Evolutionary conservation across 2,113 vertebrate species (phyloP).

Genomic region (Pithys albifrons): DNA sequence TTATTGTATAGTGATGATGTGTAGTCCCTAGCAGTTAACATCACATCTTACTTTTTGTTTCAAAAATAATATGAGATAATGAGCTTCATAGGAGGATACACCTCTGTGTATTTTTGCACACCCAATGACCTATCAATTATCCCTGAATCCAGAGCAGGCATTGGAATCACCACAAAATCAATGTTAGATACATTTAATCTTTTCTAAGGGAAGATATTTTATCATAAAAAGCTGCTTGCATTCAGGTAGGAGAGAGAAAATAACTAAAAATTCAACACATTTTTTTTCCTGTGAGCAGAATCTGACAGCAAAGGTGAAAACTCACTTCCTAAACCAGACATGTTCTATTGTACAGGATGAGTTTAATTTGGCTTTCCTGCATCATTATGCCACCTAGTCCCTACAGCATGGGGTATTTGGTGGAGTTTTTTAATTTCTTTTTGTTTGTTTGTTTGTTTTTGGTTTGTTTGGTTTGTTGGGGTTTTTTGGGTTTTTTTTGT

Average conservation of each 20-base stretch:
- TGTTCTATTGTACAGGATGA: background rate
- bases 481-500: no score
- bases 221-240: background rate
- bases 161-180: background rate
- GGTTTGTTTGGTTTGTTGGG: no score
- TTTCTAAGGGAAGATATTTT: background rate
- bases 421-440: no score
- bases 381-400: constrained; percentile 45
- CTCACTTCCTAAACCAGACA: constrained; percentile 32
- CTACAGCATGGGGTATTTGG: background rate
- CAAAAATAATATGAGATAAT: background rate
- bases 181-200: background rate
- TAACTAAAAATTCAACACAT: background rate
- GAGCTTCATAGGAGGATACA: background rate
- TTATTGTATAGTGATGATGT: background rate
- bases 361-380: constrained; percentile 31
- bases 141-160: background rate
- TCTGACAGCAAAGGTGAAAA: constrained; percentile 51
- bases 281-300: background rate
- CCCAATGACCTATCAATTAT: background rate
- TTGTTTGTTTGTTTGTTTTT: no score
- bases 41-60: background rate
- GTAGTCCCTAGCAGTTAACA: background rate
- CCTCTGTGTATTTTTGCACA: fast-evolving
- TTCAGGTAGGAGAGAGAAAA: background rate